These are phyloP conservation scores for Saguinus imperator DNA, from an alignment of 2,113 vertebrate species.

Conservation along the genomic window DNA sequence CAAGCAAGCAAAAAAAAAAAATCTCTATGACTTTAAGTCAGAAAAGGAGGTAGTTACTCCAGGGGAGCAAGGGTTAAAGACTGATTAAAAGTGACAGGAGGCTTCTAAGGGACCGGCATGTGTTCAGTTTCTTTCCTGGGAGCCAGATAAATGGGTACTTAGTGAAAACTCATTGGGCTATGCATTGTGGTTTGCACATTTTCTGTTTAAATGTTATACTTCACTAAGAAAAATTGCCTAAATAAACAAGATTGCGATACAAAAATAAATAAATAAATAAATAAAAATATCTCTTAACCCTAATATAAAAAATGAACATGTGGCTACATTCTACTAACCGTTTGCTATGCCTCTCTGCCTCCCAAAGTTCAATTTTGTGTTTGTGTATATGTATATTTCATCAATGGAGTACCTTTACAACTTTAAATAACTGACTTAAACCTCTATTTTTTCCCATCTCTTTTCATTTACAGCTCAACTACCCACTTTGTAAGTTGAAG, in stretches of 20 bases:
- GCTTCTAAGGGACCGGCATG: background rate
- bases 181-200: background rate
- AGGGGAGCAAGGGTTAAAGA: background rate
- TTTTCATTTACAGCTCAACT: background rate
- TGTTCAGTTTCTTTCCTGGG: background rate
- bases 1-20: background rate
- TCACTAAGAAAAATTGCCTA: conserved; percentile 4
- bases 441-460: background rate
- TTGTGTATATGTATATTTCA: background rate
- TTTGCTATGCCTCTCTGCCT: background rate
- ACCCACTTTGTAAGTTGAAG: background rate
- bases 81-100: background rate
- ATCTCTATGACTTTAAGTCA: background rate
- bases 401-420: background rate
- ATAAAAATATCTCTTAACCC: background rate
- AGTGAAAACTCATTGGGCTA: background rate
- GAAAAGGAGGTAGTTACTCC: background rate
- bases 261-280: background rate
- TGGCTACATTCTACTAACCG: background rate
- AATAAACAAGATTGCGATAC: background rate
- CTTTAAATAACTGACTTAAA: background rate
- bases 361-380: background rate
- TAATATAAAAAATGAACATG: background rate
- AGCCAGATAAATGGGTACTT: background rate
- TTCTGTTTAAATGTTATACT: background rate